Conservation (phyloP, 2,888 invertebrate species). For the Zootermopsis nevadensis region DNA sequence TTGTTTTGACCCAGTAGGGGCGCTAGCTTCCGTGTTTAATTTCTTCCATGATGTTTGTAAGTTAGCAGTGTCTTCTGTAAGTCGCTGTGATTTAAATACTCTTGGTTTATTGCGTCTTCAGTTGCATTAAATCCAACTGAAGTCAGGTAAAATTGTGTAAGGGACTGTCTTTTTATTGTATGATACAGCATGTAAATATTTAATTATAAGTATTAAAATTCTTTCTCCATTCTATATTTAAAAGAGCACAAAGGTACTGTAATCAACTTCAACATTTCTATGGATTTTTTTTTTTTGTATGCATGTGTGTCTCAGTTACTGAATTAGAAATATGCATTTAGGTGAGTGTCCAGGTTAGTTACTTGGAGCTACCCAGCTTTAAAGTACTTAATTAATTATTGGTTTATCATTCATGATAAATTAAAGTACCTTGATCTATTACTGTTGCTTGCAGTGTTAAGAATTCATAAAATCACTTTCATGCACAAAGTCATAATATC, state of each 20-base stretch:
- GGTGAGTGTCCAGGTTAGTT: slow-evolving; percentile 20
- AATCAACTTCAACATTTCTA: slow-evolving; percentile 30
- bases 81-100: slow-evolving; percentile 40
- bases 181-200: slow-evolving; percentile 39
- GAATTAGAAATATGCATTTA: slow-evolving; percentile 37
- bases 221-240: slow-evolving; percentile 40
- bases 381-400: slow-evolving; percentile 39
- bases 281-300: not conserved
- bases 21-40: slow-evolving; percentile 17
- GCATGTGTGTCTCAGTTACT: not conserved
- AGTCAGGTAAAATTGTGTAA: slow-evolving; percentile 21
- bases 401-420: slow-evolving; percentile 10
- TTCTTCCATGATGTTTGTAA: slow-evolving; percentile 6
- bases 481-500: slow-evolving; percentile 26
- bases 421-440: slow-evolving; percentile 7
- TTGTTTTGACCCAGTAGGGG: slow-evolving; percentile 40
- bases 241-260: slow-evolving; percentile 43
- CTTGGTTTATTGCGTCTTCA: slow-evolving; percentile 21
- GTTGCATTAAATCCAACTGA: slow-evolving; percentile 13
- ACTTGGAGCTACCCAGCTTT: slow-evolving; percentile 6
- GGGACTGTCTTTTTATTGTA: slow-evolving; percentile 24
- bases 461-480: slow-evolving; percentile 26
- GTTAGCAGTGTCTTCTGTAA: not conserved
- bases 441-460: not conserved
- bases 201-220: slow-evolving; percentile 43